These are phyloP conservation scores for Drosophila cardini DNA, from an alignment of 1,140 invertebrate species.

Conservation along the genomic window DNA sequence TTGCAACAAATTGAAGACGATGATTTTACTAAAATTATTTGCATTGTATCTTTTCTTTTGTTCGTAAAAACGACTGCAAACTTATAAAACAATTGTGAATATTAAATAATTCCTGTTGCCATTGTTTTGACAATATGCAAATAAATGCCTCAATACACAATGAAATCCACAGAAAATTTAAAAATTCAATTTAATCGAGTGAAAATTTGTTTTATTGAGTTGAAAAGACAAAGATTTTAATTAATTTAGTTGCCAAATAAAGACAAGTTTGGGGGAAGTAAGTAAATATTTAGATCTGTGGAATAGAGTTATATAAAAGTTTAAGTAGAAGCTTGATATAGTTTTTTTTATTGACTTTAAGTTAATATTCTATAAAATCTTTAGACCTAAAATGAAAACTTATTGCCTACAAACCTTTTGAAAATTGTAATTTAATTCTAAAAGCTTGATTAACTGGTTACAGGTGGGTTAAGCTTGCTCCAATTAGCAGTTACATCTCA, in stretches of 20 bases:
- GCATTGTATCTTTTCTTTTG: constrained; percentile 33
- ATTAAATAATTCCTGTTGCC: constrained; percentile 47
- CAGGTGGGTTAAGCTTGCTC: not conserved
- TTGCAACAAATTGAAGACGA: constrained; percentile 70
- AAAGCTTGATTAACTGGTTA: not conserved
- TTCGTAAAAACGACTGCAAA: constrained; percentile 30
- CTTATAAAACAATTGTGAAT: constrained; percentile 47
- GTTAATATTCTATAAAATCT: no score
- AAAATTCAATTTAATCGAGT: constrained; percentile 14
- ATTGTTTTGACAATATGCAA: constrained; percentile 12
- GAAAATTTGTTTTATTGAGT: not conserved
- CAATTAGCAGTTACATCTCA: not conserved
- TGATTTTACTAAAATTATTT: constrained; percentile 47
- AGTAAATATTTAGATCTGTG: no score
- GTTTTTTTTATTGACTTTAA: no score
- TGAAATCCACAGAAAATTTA: constrained; percentile 2
- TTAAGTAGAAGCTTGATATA: no score
- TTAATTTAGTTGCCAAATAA: not conserved
- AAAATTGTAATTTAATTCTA: not conserved
- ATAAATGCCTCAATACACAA: not conserved
- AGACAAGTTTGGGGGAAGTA: no score
- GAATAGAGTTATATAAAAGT: no score
- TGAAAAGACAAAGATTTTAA: not conserved
- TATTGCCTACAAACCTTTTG: no score
- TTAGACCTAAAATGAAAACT: no score